phyloP scores from a whole-genome alignment of 2,113 vertebrate species.

The Eupsittula cactorum region DNA sequence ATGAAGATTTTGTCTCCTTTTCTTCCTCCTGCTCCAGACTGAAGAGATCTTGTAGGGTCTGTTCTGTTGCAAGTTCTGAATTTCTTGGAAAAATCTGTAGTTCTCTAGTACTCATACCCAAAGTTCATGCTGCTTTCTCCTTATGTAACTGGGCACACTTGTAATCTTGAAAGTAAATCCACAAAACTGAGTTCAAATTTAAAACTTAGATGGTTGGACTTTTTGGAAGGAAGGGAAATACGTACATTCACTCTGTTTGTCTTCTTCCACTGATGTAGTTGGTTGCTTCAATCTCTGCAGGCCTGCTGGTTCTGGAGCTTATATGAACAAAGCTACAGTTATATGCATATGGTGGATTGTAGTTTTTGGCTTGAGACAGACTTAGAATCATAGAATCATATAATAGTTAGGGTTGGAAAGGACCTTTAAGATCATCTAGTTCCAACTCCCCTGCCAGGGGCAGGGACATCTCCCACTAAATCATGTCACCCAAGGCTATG shows the following conservation, averaged over 20 bases:
- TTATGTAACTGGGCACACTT: neutral
- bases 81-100: neutral
- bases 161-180: neutral
- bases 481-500: neutral
- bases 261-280: neutral
- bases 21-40: neutral
- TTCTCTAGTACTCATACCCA: neutral
- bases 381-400: neutral
- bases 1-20: neutral
- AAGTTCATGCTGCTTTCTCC: neutral
- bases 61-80: neutral
- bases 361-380: neutral
- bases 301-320: neutral
- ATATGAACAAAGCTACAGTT: neutral
- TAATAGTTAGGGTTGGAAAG: neutral
- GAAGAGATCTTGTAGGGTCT: neutral
- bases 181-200: neutral
- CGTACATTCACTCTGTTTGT: rapidly evolving
- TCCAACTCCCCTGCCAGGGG: neutral
- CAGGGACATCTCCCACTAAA: neutral
- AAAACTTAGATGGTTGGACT: neutral
- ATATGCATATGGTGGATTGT: neutral
- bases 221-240: neutral
- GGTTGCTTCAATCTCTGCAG: neutral
- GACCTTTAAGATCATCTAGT: neutral